A percentile compares a stretch with the other conserved stretches of the same genome.
phyloP scores from a whole-genome alignment of 2,113 vertebrate species.

The Sander lucioperca region DNA sequence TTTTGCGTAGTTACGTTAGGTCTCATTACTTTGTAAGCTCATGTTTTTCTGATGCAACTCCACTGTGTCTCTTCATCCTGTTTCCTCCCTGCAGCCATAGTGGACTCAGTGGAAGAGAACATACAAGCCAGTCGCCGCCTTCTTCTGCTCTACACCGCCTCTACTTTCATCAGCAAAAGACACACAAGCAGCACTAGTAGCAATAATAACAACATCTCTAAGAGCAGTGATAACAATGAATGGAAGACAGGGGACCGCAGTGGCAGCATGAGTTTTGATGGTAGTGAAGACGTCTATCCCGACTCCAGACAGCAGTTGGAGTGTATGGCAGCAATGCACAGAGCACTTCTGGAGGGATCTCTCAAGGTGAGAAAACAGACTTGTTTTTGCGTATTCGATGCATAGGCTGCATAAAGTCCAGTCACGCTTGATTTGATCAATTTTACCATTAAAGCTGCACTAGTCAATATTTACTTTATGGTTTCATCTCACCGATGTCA shows the following conservation, averaged over 20 bases:
- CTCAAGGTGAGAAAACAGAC: slow-evolving; percentile 73
- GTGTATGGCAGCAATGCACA: slow-evolving; percentile 85
- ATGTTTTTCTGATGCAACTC: neutral
- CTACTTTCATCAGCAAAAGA: slow-evolving; percentile 65
- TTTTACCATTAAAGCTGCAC: neutral
- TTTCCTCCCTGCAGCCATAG: slow-evolving; percentile 78
- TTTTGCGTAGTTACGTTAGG: neutral
- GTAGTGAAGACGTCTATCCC: neutral
- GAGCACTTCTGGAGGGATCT: slow-evolving; percentile 85
- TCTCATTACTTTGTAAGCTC: neutral
- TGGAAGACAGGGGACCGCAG: neutral
- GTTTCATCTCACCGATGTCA: neutral
- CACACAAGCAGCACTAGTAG: slow-evolving; percentile 45
- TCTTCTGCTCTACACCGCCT: slow-evolving; percentile 85
- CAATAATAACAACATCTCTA: slow-evolving; percentile 57
- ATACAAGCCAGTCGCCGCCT: slow-evolving; percentile 88
- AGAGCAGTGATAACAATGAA: slow-evolving; percentile 2
- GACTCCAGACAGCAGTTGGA: slow-evolving; percentile 79
- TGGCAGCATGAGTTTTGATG: neutral
- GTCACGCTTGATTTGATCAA: neutral
- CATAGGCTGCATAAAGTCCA: neutral
- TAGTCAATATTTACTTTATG: neutral
- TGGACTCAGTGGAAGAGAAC: slow-evolving; percentile 85
- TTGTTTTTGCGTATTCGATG: no score
- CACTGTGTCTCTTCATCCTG: neutral